phyloP scores from a whole-genome alignment of 2,797 vertebrate genomes.

The Ibycter americanus region DNA sequence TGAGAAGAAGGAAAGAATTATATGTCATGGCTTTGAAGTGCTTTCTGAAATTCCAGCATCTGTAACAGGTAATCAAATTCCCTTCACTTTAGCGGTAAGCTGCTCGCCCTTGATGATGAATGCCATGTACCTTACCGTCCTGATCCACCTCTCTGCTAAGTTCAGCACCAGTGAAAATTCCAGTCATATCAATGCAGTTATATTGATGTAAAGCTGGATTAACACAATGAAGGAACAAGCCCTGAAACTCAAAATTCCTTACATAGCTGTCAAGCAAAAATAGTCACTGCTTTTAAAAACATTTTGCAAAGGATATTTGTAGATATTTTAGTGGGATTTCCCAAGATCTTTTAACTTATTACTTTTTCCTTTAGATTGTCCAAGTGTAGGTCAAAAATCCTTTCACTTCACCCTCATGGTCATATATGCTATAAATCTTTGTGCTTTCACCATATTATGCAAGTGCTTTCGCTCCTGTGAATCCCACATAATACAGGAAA shows the following conservation, averaged over 20 bases:
- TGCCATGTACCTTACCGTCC: neutral
- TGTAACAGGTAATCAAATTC: slow-evolving; percentile 42
- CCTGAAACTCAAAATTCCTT: slow-evolving; percentile 32
- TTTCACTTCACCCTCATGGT: neutral
- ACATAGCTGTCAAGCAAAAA: slow-evolving; percentile 53
- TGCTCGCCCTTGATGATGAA: neutral
- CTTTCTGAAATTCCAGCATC: slow-evolving; percentile 34
- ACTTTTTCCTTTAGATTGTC: neutral
- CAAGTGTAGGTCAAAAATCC: slow-evolving; percentile 15
- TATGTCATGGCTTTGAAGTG: slow-evolving; percentile 1
- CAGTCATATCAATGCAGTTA: neutral
- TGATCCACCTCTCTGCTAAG: neutral
- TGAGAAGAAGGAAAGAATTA: neutral
- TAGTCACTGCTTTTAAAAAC: slow-evolving; percentile 32
- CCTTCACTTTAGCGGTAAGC: slow-evolving; percentile 16
- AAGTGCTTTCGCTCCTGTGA: slow-evolving; percentile 45
- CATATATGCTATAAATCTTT: slow-evolving; percentile 30
- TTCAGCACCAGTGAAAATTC: neutral
- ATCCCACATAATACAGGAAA: neutral
- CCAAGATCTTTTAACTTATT: neutral
- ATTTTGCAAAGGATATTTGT: neutral
- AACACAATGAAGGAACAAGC: neutral
- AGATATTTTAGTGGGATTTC: slow-evolving; percentile 26
- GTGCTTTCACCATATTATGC: slow-evolving; percentile 19
- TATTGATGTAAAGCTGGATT: neutral